phyloP scores from a whole-genome alignment of 2,797 vertebrate genomes.

The Betta splendens region DNA sequence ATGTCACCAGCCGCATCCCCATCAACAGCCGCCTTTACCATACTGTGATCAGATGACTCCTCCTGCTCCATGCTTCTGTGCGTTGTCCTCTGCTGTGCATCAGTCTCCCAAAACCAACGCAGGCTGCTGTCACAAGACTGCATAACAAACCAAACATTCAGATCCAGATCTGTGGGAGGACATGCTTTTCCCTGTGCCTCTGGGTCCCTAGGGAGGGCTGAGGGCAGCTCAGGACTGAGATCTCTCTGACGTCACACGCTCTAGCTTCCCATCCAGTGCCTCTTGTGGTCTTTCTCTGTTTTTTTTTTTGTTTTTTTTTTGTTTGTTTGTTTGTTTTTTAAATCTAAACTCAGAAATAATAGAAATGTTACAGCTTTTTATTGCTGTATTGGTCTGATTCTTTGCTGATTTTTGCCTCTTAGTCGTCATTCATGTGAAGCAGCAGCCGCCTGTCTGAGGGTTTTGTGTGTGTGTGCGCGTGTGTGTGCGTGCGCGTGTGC shows the following conservation, averaged over 20 bases:
- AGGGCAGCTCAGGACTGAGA: slow-evolving; percentile 48
- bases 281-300: slow-evolving; percentile 16
- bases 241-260: slow-evolving; percentile 36
- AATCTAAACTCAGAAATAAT: slow-evolving; percentile 4
- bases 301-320: too few species aligned
- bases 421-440: slow-evolving; percentile 12
- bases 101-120: slow-evolving; percentile 49
- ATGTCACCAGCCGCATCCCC: too few species aligned
- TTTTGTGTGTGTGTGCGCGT: slow-evolving; percentile 33
- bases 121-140: slow-evolving; percentile 73
- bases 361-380: background rate
- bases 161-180: slow-evolving; percentile 49
- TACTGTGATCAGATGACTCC: slow-evolving; percentile 9
- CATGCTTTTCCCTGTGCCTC: slow-evolving; percentile 29
- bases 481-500: slow-evolving; percentile 41
- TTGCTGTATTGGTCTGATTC: background rate
- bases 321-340: too few species aligned
- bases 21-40: background rate
- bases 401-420: background rate
- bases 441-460: slow-evolving; percentile 10
- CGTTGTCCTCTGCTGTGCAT: slow-evolving; percentile 23
- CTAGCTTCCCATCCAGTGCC: slow-evolving; percentile 37
- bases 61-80: slow-evolving; percentile 13
- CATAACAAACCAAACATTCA: slow-evolving; percentile 74
- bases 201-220: slow-evolving; percentile 36